Conservation (phyloP, 2,888 invertebrate genomes). For the Pandemis cinnamomeana region DNA sequence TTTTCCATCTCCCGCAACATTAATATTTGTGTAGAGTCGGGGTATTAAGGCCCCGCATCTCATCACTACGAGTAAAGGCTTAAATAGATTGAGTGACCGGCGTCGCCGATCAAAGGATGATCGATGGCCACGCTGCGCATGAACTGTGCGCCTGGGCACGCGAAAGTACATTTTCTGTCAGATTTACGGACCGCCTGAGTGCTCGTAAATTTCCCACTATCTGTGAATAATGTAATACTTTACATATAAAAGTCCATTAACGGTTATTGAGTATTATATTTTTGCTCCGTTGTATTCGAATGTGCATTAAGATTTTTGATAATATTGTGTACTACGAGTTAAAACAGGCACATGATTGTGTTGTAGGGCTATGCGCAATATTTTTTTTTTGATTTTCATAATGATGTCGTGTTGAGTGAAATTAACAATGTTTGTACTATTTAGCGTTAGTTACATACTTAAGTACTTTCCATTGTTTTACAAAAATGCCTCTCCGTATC, state of each 20-base stretch:
- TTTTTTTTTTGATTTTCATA: background rate
- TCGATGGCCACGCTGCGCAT: slow-evolving; percentile 50
- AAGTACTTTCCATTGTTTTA: too few relatives aligned
- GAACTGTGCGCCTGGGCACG: slow-evolving; percentile 30
- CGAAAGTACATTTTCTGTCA: slow-evolving; percentile 41
- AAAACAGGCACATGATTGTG: background rate
- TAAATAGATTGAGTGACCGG: slow-evolving; percentile 44
- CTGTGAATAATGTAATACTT: slow-evolving; percentile 38
- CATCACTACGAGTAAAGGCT: slow-evolving; percentile 36
- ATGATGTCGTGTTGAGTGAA: background rate
- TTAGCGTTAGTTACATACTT: too few relatives aligned
- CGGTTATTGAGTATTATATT: slow-evolving; percentile 38
- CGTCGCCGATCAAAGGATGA: slow-evolving; percentile 59
- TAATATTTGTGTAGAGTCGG: slow-evolving; percentile 29
- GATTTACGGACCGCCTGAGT: slow-evolving; percentile 40
- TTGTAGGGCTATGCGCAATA: background rate
- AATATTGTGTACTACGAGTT: slow-evolving; percentile 6
- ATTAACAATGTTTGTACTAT: too few relatives aligned
- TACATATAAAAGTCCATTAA: slow-evolving; percentile 40
- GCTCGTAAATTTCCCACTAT: slow-evolving; percentile 41
- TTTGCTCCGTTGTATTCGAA: slow-evolving; percentile 30
- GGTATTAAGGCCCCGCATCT: slow-evolving; percentile 31
- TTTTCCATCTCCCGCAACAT: slow-evolving; percentile 17
- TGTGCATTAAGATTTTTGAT: slow-evolving; percentile 37
- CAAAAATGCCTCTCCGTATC: too few relatives aligned